Evolutionary conservation across 2,888 invertebrate genomes (phyloP), one percentile per base, ranked within the genome.

Genomic region (Lamellibrachia columna): DNA sequence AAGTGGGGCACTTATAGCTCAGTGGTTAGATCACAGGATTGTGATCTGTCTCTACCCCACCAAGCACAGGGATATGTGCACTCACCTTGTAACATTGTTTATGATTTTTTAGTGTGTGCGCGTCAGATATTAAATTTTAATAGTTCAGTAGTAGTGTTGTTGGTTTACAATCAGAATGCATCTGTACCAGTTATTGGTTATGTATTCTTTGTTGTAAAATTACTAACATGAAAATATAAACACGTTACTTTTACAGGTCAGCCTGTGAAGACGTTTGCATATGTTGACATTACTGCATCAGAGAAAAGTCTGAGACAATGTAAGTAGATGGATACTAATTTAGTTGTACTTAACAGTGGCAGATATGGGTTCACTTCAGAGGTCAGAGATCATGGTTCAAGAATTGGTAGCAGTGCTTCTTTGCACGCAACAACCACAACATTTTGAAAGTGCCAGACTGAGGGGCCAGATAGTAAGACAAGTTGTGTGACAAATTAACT

Each of bases 211-310:
- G 40, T 40, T 40, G 40, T 40, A 40, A 40, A 40, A 58, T 58
- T 75, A 22, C n/a, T 22, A 11, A 75, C 22, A 75, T 6, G n/a
- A 3, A 75, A 6, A 6, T 75, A 91, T 40, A 40, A 40, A 40
- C 40, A 22, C 75, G n/a, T 75, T 75, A 4, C 22, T 53, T n/a
- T 92, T 93, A 8, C 92, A 94, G 94, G 94, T 15, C 90, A 91
- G 53, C 91, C 92, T 75, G 40, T 93, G 52, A 94, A 94, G 92
- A 93, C 94, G 2, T 94, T 94, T 94, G 94, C 93, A 4, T 93
- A 94, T 90, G 91, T 94, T 40, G 91, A 94, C 91, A 93, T 93
- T n/a, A 52, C 60, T 11, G 91, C 92, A 15, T 91, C 92, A 11
- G 93, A 93, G 52, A 91, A 92, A 52, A 90, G 92, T 58, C 93